Base-by-base conservation (phyloP, 1,140 invertebrate species). In the Periplaneta americana region DNA sequence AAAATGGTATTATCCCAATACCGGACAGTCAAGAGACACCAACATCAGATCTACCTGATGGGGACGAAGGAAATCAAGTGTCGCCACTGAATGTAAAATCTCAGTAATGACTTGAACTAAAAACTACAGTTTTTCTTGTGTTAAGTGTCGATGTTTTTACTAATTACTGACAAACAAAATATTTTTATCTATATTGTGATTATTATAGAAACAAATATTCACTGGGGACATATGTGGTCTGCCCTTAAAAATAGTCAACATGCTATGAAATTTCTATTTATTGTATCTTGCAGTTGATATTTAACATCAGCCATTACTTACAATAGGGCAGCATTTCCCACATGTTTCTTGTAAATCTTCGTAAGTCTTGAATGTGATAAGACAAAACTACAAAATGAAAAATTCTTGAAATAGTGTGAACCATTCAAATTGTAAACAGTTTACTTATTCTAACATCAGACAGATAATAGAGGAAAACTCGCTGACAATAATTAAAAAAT, bases 1-100 rank as follows among this genome's bases (percentile, higher is more conserved):
- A 66, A 28, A 66, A 84, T 15, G 85, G 86, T 9, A 57, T 74
- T 74, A 81, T 76, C 74, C 80, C 80, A 28, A 75, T 81, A n/a
- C 15, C 34, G 17, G 34, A 77, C 74, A 36, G 74, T 74, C 22
- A 9, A 8, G 48, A 80, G 33, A 10, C 48, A 17, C n/a, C 79
- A 32, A 4, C 34, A 76, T 28, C 18, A 28, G 28, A 18, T 28
- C 13, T 74, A 22, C 34, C n/a, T 5, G 79, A 39, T 74, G 37
- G 15, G 33, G 79, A 34, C 15, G 35, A 34, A 80, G 79, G 22
- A 1, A 74, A 80, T 39, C 39, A 74, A 35, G n/a, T 74, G 6
- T 74, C 66, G 17, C 79, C 79, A 33, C 48, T 80, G 28, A 48
- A 35, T 28, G 66, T 75, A 17, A 33, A 28, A 0, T 4, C 34